phyloP scores from a whole-genome alignment of 2,113 vertebrate genomes.

The Neomonachus schauinslandi region DNA sequence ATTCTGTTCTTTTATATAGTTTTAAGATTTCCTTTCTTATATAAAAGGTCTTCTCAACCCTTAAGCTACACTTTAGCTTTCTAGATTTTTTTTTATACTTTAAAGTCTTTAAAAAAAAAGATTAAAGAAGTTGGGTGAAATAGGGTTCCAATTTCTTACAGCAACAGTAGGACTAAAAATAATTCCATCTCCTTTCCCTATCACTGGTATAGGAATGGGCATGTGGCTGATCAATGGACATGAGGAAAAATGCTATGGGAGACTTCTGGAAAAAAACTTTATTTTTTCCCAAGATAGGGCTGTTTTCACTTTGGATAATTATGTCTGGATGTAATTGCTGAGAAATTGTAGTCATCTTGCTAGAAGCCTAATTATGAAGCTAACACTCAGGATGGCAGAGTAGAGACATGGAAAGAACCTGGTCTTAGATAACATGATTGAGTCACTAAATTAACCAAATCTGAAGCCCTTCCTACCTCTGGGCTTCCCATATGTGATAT shows the following conservation, averaged over 20 bases:
- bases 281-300: background rate
- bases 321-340: background rate
- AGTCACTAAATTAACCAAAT: conserved; percentile 8
- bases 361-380: background rate
- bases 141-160: background rate
- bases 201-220: background rate
- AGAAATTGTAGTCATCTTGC: background rate
- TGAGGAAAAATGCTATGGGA: background rate
- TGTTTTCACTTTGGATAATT: background rate
- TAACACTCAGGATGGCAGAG: background rate
- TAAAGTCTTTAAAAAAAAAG: background rate
- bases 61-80: background rate
- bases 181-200: background rate
- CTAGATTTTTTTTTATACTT: conserved; percentile 1
- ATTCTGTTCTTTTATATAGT: background rate
- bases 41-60: background rate
- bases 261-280: background rate
- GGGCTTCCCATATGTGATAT: background rate
- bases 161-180: background rate
- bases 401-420: background rate
- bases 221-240: background rate
- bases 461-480: background rate
- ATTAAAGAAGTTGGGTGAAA: background rate
- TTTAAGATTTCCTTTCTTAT: background rate
- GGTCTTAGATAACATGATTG: background rate